Evolutionary conservation across 1,140 invertebrate species (phyloP).

Genomic region (Popillia japonica): DNA sequence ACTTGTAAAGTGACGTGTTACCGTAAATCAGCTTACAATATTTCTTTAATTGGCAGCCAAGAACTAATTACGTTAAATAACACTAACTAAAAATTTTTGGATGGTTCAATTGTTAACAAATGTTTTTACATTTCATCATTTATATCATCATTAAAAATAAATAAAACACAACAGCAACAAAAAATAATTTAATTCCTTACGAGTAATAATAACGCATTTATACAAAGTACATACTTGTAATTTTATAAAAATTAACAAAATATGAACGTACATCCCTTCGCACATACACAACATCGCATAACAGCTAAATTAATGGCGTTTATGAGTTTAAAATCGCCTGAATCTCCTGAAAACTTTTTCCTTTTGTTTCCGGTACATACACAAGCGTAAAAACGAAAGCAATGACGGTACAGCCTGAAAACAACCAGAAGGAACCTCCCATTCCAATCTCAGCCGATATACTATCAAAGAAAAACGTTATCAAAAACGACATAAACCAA

Average conservation of each 20-base stretch:
- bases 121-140: no score
- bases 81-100: no score
- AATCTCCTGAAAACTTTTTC: slow-evolving; percentile 72
- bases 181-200: not conserved
- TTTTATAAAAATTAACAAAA: not conserved
- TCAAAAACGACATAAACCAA: slow-evolving; percentile 79
- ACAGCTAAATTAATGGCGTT: not conserved
- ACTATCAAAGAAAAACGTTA: slow-evolving; percentile 76
- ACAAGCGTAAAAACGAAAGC: slow-evolving; percentile 68
- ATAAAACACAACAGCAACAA: not conserved
- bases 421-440: slow-evolving; percentile 80
- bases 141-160: no score
- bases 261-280: not conserved
- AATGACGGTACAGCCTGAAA: slow-evolving; percentile 71
- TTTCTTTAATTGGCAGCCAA: no score
- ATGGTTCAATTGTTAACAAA: no score
- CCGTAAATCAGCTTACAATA: no score
- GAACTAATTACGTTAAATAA: no score
- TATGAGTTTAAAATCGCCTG: slow-evolving; percentile 40
- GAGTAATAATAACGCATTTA: not conserved
- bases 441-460: slow-evolving; percentile 69
- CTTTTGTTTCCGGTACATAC: slow-evolving; percentile 83
- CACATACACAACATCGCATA: not conserved
- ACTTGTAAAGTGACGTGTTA: no score
- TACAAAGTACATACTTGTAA: not conserved